Percentiles rank a stretch among this genome's conserved stretches.
phyloP scores from a whole-genome alignment of 1,140 invertebrate species.

The Physella acuta region DNA sequence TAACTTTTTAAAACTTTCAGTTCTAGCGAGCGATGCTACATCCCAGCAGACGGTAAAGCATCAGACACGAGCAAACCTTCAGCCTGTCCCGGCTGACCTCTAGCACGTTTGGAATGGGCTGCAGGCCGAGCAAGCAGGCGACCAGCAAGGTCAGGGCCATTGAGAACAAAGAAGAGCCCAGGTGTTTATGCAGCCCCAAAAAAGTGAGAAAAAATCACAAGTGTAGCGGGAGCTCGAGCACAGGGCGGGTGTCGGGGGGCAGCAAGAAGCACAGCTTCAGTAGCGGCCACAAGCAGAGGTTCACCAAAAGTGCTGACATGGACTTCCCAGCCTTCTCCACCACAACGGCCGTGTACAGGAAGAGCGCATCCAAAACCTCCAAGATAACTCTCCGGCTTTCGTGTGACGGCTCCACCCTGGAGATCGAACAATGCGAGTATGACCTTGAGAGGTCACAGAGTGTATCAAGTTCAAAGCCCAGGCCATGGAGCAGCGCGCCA shows the following conservation, averaged over 20 bases:
- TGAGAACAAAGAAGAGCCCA: background rate
- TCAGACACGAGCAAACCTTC: background rate
- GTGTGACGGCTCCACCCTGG: constrained; percentile 31
- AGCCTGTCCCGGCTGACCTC: background rate
- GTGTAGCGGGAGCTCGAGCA: constrained; percentile 1
- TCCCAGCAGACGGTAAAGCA: background rate
- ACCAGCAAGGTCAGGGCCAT: constrained; percentile 25
- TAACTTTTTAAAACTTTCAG: background rate
- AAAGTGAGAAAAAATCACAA: constrained; percentile 12
- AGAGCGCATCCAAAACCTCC: constrained; percentile 20
- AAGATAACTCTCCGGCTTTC: constrained; percentile 30
- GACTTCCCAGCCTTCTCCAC: constrained; percentile 31
- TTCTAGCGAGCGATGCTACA: background rate
- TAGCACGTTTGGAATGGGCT: too few species aligned
- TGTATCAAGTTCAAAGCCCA: background rate
- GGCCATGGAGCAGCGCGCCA: constrained; percentile 22
- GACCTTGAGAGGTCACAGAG: constrained; percentile 8
- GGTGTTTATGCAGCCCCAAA: constrained; percentile 17
- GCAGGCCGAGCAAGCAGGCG: constrained; percentile 28
- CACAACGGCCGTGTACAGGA: constrained; percentile 26
- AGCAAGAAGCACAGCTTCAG: background rate
- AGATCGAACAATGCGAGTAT: constrained; percentile 30
- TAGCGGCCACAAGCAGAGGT: background rate
- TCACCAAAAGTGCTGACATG: background rate
- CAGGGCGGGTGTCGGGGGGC: background rate